phyloP scores from a whole-genome alignment of 2,113 vertebrate species.

The Tichodroma muraria region DNA sequence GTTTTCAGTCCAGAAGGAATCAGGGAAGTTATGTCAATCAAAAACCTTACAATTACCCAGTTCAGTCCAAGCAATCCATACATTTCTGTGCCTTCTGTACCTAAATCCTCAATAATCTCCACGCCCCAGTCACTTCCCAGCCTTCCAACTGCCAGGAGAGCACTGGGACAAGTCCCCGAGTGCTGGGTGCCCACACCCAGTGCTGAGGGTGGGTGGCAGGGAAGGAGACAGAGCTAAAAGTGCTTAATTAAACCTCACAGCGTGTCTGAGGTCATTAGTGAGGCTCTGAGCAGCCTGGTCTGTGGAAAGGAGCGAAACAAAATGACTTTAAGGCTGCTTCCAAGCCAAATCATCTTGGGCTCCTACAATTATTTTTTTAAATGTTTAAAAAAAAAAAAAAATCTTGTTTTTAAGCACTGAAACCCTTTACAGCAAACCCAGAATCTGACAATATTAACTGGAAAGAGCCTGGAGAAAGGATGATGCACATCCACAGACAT shows the following conservation, averaged over 20 bases:
- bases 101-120: background rate
- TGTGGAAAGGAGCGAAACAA: background rate
- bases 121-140: background rate
- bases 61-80: background rate
- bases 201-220: background rate
- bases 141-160: background rate
- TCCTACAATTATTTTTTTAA: background rate
- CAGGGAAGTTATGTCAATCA: background rate
- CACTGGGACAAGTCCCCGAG: fast-evolving
- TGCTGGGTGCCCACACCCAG: background rate
- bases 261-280: background rate
- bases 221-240: background rate
- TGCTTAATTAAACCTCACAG: background rate
- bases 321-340: background rate
- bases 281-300: background rate
- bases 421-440: background rate
- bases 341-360: background rate
- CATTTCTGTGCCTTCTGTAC: background rate
- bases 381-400: background rate
- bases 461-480: background rate
- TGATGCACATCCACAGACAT: fast-evolving
- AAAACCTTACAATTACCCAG: background rate
- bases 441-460: background rate
- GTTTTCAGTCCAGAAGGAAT: background rate
- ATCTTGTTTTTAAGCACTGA: background rate